Evolutionary conservation across 2,888 invertebrate species (phyloP).

Genomic region (Lottia gigantea): DNA sequence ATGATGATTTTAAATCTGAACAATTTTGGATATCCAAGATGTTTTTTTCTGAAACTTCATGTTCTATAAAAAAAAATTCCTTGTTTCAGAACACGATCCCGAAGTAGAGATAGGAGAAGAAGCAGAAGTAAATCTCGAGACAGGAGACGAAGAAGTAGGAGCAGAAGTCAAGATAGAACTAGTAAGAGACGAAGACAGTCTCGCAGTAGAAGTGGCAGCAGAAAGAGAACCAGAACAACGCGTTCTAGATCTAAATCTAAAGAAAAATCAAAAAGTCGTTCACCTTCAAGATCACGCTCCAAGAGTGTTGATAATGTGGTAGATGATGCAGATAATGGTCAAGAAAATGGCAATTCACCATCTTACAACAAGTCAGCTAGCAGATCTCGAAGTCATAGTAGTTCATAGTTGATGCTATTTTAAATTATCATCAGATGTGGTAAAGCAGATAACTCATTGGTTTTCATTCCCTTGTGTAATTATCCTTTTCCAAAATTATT

Average conservation of each 20-base stretch:
- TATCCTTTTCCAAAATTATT: too few species aligned
- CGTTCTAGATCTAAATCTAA: conserved; percentile 16
- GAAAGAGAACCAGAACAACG: conserved; percentile 10
- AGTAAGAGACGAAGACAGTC: conserved; percentile 25
- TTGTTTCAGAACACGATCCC: neutral
- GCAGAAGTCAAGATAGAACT: conserved; percentile 24
- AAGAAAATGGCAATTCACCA: conserved; percentile 15
- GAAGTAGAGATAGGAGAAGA: neutral
- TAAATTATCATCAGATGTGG: too few species aligned
- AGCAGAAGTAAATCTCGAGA: conserved; percentile 28
- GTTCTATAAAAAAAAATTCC: too few species aligned
- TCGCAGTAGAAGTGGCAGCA: conserved; percentile 19
- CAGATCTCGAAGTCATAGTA: conserved; percentile 22
- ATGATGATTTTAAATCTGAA: too few species aligned
- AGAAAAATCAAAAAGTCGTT: conserved; percentile 21
- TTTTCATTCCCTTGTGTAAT: too few species aligned
- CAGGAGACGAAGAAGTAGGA: conserved; percentile 21
- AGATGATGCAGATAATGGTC: conserved; percentile 18
- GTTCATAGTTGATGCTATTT: neutral
- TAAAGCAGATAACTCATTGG: too few species aligned
- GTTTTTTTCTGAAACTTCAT: too few species aligned
- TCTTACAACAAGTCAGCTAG: conserved; percentile 22
- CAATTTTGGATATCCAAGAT: too few species aligned
- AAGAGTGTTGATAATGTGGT: conserved; percentile 15
- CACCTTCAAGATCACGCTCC: conserved; percentile 21